phyloP scores from a whole-genome alignment of 2,797 vertebrate species.

The Falco novaeseelandiae region DNA sequence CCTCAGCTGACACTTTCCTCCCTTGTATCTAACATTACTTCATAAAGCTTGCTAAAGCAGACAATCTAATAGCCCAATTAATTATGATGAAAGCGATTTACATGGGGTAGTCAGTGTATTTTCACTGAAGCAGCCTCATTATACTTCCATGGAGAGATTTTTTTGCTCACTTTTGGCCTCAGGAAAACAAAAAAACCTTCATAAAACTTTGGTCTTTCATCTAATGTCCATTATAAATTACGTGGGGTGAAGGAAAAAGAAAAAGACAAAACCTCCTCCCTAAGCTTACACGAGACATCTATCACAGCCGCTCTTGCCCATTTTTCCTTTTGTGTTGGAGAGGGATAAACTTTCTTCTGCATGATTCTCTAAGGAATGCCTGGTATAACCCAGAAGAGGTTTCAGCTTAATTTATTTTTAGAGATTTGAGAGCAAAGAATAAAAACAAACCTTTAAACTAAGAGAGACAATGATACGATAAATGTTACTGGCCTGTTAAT shows the following conservation, averaged over 20 bases:
- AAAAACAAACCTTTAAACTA: slow-evolving; percentile 39
- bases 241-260: background rate
- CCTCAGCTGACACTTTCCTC: background rate
- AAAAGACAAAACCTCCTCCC: background rate
- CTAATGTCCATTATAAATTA: background rate
- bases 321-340: background rate
- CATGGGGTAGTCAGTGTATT: background rate
- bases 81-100: background rate
- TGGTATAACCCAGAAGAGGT: background rate
- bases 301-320: background rate
- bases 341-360: background rate
- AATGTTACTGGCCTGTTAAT: slow-evolving; percentile 27
- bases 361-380: background rate
- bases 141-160: background rate
- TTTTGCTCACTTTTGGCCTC: background rate
- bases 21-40: background rate
- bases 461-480: slow-evolving; percentile 41
- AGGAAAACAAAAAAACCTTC: background rate
- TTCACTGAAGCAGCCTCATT: background rate
- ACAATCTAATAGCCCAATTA: background rate
- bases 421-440: slow-evolving; percentile 20
- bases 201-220: background rate
- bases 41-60: background rate
- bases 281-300: background rate
- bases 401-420: slow-evolving; percentile 44